Percentiles rank a stretch among this genome's conserved stretches.
phyloP scores from a whole-genome alignment of 2,113 vertebrate genomes.

The Pao palembangensis region DNA sequence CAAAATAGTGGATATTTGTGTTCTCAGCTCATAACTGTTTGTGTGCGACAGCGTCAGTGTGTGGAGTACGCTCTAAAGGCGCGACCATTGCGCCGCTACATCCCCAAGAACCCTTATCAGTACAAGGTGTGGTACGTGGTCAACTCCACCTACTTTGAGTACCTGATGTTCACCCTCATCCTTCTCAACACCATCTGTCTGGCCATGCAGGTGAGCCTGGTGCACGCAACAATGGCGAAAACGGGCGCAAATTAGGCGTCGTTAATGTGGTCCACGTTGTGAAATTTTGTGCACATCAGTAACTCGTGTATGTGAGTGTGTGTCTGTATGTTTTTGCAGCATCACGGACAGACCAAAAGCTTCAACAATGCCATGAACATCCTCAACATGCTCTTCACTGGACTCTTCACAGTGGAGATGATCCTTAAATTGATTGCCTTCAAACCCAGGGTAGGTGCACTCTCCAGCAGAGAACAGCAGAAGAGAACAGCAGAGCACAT shows the following conservation, averaged over 20 bases:
- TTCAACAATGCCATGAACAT: conserved; percentile 99
- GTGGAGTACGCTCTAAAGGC: conserved; percentile 98
- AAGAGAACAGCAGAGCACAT: background rate
- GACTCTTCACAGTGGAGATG: conserved; percentile 99
- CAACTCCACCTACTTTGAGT: conserved; percentile 99
- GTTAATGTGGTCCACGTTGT: background rate
- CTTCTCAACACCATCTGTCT: conserved; percentile 99
- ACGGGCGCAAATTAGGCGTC: background rate
- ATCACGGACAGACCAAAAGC: conserved; percentile 91
- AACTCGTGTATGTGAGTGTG: too few relatives aligned
- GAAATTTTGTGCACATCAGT: too few relatives aligned
- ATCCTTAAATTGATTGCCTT: conserved; percentile 99
- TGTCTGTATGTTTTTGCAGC: conserved; percentile 70
- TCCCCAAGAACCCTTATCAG: conserved; percentile 98
- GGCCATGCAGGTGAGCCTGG: conserved; percentile 92
- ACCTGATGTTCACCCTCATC: conserved; percentile 99
- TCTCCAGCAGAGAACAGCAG: background rate
- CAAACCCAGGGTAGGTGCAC: conserved; percentile 90
- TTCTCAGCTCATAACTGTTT: conserved; percentile 18
- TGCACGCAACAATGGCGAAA: background rate
- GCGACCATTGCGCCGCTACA: conserved; percentile 90
- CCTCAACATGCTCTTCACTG: conserved; percentile 99
- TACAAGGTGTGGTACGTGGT: conserved; percentile 99
- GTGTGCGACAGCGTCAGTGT: conserved; percentile 85
- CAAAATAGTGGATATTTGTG: background rate